phyloP scores from a whole-genome alignment of 1,140 invertebrate species.

The Drosophila nebulosa region DNA sequence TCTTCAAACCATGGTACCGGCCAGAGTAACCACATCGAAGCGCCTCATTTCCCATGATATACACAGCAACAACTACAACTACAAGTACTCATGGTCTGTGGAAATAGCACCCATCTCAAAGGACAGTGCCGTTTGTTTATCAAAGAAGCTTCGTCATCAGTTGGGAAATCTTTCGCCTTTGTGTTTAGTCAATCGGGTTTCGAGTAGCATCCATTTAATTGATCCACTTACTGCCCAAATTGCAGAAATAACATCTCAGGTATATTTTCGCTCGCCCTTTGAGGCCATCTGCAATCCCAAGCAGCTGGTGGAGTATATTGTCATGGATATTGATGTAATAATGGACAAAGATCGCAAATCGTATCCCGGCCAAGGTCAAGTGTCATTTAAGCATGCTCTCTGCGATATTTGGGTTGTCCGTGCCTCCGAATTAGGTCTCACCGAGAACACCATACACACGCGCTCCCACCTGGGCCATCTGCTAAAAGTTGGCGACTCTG shows the following conservation, averaged over 20 bases:
- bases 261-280: conserved; percentile 95
- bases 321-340: conserved; percentile 96
- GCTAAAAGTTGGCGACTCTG: conserved; percentile 95
- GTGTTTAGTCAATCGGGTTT: conserved; percentile 94
- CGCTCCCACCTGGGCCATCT: conserved; percentile 97
- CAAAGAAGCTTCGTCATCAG: conserved; percentile 92
- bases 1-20: conserved; percentile 91
- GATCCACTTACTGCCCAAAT: conserved; percentile 96
- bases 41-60: conserved; percentile 98
- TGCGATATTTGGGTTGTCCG: conserved; percentile 97
- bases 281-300: conserved; percentile 93
- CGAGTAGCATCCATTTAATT: conserved; percentile 94
- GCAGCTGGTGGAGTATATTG: conserved; percentile 94
- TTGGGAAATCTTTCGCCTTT: conserved; percentile 96
- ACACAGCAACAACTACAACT: conserved; percentile 98
- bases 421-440: conserved; percentile 92
- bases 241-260: conserved; percentile 90
- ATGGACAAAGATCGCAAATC: conserved; percentile 88
- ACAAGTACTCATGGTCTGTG: conserved; percentile 95
- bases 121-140: conserved; percentile 96
- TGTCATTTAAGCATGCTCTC: conserved; percentile 93
- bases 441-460: conserved; percentile 91
- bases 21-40: conserved; percentile 93
- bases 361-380: conserved; percentile 92
- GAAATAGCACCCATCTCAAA: conserved; percentile 99